phyloP scores from a whole-genome alignment of 2,797 vertebrate genomes.

The Rhadinocentrus ornatus region DNA sequence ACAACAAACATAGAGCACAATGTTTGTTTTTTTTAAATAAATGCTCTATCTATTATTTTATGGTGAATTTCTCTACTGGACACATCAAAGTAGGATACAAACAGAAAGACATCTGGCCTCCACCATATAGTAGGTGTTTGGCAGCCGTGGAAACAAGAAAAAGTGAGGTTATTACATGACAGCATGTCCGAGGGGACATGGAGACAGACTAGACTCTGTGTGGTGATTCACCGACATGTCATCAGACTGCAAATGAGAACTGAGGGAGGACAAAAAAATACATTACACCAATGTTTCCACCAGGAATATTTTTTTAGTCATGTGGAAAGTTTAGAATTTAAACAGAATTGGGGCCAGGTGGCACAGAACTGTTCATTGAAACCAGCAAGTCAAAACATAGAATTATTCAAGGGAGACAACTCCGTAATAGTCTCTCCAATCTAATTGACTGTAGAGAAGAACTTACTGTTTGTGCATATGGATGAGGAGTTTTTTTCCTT shows the following conservation, averaged over 20 bases:
- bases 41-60: background rate
- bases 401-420: slow-evolving; percentile 20
- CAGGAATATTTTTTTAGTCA: slow-evolving; percentile 40
- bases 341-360: slow-evolving; percentile 34
- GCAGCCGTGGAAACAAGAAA: slow-evolving; percentile 40
- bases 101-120: slow-evolving; percentile 36
- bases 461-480: background rate
- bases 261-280: slow-evolving; percentile 47
- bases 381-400: slow-evolving; percentile 19
- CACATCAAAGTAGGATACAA: slow-evolving; percentile 7
- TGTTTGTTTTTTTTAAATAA: no score
- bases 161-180: slow-evolving; percentile 61
- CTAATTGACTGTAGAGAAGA: slow-evolving; percentile 27
- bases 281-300: slow-evolving; percentile 48
- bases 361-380: slow-evolving; percentile 28
- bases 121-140: slow-evolving; percentile 22
- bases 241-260: slow-evolving; percentile 56
- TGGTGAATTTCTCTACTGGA: background rate
- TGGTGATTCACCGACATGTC: slow-evolving; percentile 65
- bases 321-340: slow-evolving; percentile 36
- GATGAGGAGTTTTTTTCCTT: background rate
- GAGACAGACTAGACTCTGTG: slow-evolving; percentile 38
- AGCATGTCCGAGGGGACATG: slow-evolving; percentile 54
- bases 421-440: slow-evolving; percentile 1
- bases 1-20: background rate